Conservation (phyloP, 2,797 vertebrate species). For the Oceanodroma leucorhoa region DNA sequence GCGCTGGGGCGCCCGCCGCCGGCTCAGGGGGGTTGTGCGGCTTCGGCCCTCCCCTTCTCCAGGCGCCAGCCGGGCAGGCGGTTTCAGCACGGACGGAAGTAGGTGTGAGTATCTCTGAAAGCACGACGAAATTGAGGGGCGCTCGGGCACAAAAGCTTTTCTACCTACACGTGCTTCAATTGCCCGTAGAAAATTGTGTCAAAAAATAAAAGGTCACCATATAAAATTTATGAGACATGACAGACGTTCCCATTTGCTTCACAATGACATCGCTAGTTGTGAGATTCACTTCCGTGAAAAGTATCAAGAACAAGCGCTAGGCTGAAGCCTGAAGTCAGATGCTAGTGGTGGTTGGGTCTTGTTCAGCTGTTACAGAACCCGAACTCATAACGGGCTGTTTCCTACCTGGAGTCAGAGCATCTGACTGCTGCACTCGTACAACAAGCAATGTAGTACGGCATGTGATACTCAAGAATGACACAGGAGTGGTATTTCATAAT, state of each 20-base stretch:
- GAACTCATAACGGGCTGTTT: not conserved
- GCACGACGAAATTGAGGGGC: rapidly evolving
- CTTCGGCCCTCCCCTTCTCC: not conserved
- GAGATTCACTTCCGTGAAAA: not conserved
- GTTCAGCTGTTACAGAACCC: not conserved
- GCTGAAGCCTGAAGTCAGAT: not conserved
- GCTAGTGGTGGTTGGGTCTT: not conserved
- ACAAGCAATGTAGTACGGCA: rapidly evolving
- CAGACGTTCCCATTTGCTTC: not conserved
- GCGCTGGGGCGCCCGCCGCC: not conserved
- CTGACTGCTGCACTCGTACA: not conserved
- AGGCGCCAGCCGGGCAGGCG: rapidly evolving
- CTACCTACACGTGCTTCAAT: rapidly evolving
- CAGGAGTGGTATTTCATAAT: not conserved
- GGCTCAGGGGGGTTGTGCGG: not conserved
- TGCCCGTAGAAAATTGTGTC: not conserved
- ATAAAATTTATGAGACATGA: rapidly evolving
- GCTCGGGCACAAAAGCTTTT: rapidly evolving
- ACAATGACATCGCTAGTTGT: not conserved
- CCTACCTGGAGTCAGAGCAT: not conserved
- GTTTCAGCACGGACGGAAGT: rapidly evolving
- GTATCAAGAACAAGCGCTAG: not conserved
- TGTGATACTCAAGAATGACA: not conserved
- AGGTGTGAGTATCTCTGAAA: too few relatives aligned
- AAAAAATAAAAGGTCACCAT: not conserved